Conservation (phyloP, 1,140 invertebrate genomes). For the Euwallacea fornicatus region DNA sequence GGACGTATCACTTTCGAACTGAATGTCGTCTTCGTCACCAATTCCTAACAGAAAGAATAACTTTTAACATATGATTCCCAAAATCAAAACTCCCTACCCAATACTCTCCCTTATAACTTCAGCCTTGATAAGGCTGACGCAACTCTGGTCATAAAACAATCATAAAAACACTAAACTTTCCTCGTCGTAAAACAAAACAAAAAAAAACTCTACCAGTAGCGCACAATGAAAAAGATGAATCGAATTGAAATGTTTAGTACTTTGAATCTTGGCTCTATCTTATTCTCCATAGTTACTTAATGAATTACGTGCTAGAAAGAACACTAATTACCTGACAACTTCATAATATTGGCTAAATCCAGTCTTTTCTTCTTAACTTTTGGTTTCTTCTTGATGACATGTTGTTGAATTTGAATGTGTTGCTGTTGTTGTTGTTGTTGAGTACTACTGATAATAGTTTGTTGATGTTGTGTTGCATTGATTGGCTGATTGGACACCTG, state of each 20-base stretch:
- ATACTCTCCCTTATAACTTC: neutral
- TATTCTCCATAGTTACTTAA: too few relatives aligned
- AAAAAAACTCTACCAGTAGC: too few relatives aligned
- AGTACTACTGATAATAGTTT: conserved; percentile 37
- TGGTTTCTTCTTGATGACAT: conserved; percentile 47
- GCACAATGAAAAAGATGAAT: too few relatives aligned
- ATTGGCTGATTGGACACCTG: conserved; percentile 44
- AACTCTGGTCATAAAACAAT: too few relatives aligned
- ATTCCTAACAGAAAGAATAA: conserved; percentile 39
- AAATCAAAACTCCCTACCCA: neutral
- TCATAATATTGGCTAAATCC: conserved; percentile 62
- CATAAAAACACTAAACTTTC: too few relatives aligned
- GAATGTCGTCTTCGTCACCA: conserved; percentile 53
- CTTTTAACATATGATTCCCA: neutral
- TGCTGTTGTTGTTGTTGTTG: conserved; percentile 38
- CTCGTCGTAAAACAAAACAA: too few relatives aligned
- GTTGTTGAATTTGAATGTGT: conserved; percentile 34
- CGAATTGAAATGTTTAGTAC: too few relatives aligned
- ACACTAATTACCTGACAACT: conserved; percentile 50
- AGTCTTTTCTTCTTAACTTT: conserved; percentile 56
- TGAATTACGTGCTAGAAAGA: neutral
- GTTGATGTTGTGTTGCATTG: conserved; percentile 38
- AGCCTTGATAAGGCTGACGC: too few relatives aligned
- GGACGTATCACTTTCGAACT: conserved; percentile 52
- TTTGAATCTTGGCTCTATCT: too few relatives aligned